A percentile compares a stretch with the other conserved stretches of the same genome.
Conservation (phyloP, 2,797 vertebrate genomes). For the Myotis myotis region DNA sequence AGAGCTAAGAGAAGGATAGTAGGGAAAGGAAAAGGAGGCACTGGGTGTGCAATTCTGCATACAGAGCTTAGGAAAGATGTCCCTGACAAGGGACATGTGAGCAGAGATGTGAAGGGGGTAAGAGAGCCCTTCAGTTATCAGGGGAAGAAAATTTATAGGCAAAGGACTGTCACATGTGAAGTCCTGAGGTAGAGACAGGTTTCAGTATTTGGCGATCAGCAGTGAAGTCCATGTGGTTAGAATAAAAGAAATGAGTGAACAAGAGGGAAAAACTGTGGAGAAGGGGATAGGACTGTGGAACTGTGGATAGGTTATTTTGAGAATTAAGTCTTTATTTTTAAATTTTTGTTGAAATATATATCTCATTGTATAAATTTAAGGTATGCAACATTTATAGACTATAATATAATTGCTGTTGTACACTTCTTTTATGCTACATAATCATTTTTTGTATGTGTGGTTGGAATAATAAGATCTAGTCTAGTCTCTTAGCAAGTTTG, state of each 20-base stretch:
- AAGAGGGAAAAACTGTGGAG: neutral
- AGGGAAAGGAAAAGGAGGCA: neutral
- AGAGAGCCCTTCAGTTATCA: neutral
- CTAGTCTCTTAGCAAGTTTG: neutral
- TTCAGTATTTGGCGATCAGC: neutral
- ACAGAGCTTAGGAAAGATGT: neutral
- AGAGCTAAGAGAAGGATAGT: neutral
- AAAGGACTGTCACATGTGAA: neutral
- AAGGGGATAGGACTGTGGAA: too few species aligned
- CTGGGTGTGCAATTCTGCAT: neutral
- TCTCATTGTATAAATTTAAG: neutral
- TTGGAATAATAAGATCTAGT: neutral
- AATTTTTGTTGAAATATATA: neutral
- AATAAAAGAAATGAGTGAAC: neutral
- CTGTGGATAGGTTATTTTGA: too few species aligned
- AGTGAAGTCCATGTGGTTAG: neutral
- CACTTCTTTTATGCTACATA: neutral
- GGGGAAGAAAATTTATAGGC: neutral
- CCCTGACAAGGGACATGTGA: neutral
- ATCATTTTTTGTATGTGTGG: neutral
- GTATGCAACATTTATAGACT: neutral
- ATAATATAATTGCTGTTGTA: neutral
- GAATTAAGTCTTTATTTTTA: neutral
- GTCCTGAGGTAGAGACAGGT: rapidly evolving
- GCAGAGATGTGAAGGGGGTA: neutral